Conservation (phyloP, 2,797 vertebrate genomes). For the Phrynocephalus vlangalii region DNA sequence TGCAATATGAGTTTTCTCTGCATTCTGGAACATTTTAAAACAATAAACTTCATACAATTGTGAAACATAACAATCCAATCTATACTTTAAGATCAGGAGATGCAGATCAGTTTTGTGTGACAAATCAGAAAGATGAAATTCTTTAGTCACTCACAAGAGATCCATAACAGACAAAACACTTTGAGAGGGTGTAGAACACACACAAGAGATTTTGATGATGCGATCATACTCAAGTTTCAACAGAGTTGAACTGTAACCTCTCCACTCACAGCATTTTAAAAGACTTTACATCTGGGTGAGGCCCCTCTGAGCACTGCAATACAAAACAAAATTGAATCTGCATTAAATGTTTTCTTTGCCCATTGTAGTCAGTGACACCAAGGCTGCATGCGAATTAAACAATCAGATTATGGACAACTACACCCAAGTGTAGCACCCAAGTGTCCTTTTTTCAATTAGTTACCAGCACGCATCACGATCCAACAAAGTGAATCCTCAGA, state of each 20-base stretch:
- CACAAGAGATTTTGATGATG: background rate
- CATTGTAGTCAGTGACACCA: background rate
- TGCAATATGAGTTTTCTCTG: background rate
- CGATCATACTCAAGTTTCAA: background rate
- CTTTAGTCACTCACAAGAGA: background rate
- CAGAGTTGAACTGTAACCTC: background rate
- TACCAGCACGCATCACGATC: slow-evolving; percentile 53
- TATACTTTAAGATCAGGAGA: background rate
- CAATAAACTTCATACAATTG: background rate
- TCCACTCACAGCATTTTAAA: background rate
- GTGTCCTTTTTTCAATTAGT: slow-evolving; percentile 54
- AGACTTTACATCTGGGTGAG: background rate
- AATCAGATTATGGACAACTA: slow-evolving; percentile 53
- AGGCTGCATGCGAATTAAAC: slow-evolving; percentile 39
- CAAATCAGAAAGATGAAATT: background rate
- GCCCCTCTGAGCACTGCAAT: background rate
- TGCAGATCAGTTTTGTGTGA: background rate
- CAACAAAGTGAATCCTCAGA: slow-evolving; percentile 57
- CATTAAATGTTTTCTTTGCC: slow-evolving; percentile 37
- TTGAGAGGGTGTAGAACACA: background rate
- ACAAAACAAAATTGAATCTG: slow-evolving; percentile 16
- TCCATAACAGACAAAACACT: background rate
- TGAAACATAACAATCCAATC: background rate
- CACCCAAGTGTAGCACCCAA: background rate
- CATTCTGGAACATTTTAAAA: background rate